Evolutionary conservation across 1,140 invertebrate species (phyloP), one percentile per base, ranked within the genome.

Genomic region (Camponotus vicinus): DNA sequence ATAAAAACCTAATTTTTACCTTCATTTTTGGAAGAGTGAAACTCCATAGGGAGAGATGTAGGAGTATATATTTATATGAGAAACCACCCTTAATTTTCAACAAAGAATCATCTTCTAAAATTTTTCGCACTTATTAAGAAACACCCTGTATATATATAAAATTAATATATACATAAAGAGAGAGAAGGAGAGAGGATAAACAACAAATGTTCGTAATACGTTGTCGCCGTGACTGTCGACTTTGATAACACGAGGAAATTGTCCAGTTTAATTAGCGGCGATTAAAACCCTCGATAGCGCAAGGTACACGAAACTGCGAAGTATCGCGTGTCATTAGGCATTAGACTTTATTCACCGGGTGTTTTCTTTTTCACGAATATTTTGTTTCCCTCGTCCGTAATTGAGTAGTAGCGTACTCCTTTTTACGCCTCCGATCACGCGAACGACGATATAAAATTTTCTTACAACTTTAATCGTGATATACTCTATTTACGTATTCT

Each of bases 121-220:
- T 27, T 27, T 27, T 27, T 27, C 27, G 1, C 1, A 27, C 27
- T 27, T 27, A 27, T 27, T 27, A 27, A 27, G 27, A 27, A 27
- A 27, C 27, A 27, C 27, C 1, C 27, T 27, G 27, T 27, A 27
- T 27, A 27, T 1, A 1, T 27, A 27, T 27, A 27, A 0, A 27
- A 27, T 27, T 27, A 27, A 27, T 27, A 27, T 27, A 27, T 0
- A 27, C 27, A 32, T 40, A 40, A 8, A 42, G 40, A 42, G 40
- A 61, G n/a, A 49, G 21, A 21, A 13, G 9, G 8, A 69, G 8
- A 34, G 49, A 32, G 6, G 49, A n/a, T 42, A 6, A 57, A 83
- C 79, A 82, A 73, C 67, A 73, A 82, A 40, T 73, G 79, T 82
- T 55, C 40, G 40, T 42, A 37, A 27, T 15, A 15, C n/a, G 37